These are phyloP conservation scores for Aplodontia rufa DNA, from an alignment of 2,113 vertebrate genomes.

Conservation along the genomic window DNA sequence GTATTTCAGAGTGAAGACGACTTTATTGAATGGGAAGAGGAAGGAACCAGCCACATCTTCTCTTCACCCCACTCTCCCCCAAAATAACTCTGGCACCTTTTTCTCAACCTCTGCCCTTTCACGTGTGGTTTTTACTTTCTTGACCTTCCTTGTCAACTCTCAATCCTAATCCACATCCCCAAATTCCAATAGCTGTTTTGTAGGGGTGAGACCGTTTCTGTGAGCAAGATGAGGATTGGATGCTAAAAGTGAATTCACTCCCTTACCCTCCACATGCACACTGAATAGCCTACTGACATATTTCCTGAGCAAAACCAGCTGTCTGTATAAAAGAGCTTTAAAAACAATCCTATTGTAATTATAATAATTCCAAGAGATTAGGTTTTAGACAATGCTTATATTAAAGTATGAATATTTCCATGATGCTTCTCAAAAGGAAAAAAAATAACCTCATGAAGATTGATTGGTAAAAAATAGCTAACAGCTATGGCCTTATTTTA, in stretches of 20 bases:
- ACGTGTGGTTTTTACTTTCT: background rate
- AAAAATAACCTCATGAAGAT: conserved; percentile 57
- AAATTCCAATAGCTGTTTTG: background rate
- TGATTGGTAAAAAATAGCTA: conserved; percentile 76
- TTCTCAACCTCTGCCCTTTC: background rate
- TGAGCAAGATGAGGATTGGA: background rate
- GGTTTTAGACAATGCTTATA: background rate
- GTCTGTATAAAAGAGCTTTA: background rate
- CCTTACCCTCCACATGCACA: too few relatives aligned
- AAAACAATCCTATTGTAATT: conserved; percentile 34
- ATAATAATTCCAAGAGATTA: background rate
- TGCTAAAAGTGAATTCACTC: background rate
- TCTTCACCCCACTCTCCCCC: background rate
- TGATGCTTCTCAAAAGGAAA: conserved; percentile 9
- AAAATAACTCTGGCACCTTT: background rate
- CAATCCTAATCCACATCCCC: background rate
- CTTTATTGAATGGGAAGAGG: background rate
- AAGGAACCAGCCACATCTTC: background rate
- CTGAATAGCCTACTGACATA: background rate
- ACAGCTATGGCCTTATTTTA: conserved; percentile 77
- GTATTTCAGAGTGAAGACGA: background rate
- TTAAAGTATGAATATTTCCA: background rate
- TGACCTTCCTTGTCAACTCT: background rate
- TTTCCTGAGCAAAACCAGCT: conserved; percentile 13
- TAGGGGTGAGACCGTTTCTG: background rate